Percentiles rank a stretch among this genome's conserved stretches.
phyloP scores from a whole-genome alignment of 1,140 invertebrate species.

The Teleopsis dalmanni region DNA sequence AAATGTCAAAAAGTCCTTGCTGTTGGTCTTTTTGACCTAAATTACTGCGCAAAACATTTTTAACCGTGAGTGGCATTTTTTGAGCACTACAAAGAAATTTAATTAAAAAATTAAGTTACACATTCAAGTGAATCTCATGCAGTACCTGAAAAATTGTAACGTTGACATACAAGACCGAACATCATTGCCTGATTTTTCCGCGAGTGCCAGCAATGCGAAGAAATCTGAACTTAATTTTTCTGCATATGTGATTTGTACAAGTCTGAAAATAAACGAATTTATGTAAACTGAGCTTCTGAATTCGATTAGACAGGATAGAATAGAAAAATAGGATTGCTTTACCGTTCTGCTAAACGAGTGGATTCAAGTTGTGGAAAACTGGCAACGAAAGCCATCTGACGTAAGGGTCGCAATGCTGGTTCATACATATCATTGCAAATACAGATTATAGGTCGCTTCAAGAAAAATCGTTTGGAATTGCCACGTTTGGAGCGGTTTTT shows the following conservation, averaged over 20 bases:
- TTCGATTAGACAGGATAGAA: not conserved
- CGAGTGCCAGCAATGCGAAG: conserved; percentile 61
- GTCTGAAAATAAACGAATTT: conserved; percentile 19
- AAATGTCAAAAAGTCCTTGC: conserved; percentile 76
- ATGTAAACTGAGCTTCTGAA: not conserved
- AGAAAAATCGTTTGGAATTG: conserved; percentile 49
- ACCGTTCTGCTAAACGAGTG: conserved; percentile 55
- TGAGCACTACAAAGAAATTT: conserved; percentile 20
- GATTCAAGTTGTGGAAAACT: conserved; percentile 62
- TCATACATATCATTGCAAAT: conserved; percentile 95
- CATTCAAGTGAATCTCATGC: conserved; percentile 11
- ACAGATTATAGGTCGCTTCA: conserved; percentile 84
- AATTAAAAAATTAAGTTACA: not conserved
- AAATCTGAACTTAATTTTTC: conserved; percentile 68
- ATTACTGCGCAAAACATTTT: conserved; percentile 59
- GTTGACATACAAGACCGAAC: conserved; percentile 82
- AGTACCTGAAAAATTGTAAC: conserved; percentile 64
- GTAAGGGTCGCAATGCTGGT: conserved; percentile 66
- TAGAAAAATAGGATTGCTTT: not conserved
- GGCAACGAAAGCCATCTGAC: conserved; percentile 67
- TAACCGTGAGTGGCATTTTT: conserved; percentile 49
- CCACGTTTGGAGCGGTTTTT: conserved; percentile 53
- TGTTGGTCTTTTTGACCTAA: conserved; percentile 81
- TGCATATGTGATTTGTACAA: conserved; percentile 59
- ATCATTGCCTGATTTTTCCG: conserved; percentile 77